Conservation (phyloP, 2,797 vertebrate genomes). For the Anguilla anguilla region DNA sequence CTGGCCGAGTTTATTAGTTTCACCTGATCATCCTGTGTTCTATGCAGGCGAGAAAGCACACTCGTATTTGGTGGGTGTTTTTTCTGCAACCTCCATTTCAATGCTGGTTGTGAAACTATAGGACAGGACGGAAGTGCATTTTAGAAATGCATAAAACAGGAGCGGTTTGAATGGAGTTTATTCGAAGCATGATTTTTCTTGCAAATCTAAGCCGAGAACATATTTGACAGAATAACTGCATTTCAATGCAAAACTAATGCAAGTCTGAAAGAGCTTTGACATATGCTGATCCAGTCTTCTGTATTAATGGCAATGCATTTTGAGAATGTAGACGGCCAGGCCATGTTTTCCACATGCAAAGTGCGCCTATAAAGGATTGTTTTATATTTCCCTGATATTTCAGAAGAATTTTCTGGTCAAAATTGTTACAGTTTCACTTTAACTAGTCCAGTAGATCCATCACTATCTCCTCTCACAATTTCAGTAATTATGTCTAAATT, state of each 20-base stretch:
- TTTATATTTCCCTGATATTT: background rate
- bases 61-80: background rate
- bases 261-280: background rate
- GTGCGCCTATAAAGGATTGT: too few species aligned
- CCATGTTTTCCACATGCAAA: too few species aligned
- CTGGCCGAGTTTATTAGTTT: background rate
- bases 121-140: background rate
- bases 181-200: too few species aligned
- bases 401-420: background rate
- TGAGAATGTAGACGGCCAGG: too few species aligned
- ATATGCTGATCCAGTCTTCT: background rate
- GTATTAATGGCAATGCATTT: background rate
- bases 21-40: background rate
- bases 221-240: background rate
- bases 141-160: too few species aligned
- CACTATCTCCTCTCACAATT: background rate
- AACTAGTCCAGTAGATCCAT: background rate
- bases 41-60: background rate
- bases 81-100: background rate
- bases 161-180: too few species aligned
- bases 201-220: background rate
- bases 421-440: background rate
- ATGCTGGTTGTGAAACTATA: background rate
- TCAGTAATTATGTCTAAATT: background rate
- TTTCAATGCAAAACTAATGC: background rate